Conservation (phyloP, 1,140 invertebrate species). For the Pseudomyrmex cubaensis region DNA sequence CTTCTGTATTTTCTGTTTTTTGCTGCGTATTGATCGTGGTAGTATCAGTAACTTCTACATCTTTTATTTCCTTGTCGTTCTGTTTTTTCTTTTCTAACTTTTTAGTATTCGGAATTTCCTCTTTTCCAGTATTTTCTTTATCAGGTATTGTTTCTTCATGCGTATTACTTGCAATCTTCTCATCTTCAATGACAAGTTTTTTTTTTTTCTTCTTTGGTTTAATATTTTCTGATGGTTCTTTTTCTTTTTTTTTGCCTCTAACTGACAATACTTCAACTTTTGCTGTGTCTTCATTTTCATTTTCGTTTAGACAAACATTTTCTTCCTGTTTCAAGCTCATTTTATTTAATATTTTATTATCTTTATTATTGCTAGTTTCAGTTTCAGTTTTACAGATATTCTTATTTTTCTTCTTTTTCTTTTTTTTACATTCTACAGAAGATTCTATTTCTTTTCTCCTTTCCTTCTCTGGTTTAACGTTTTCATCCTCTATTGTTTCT, state of each 20-base stretch:
- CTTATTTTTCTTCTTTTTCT: slow-evolving; percentile 65
- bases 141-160: slow-evolving; percentile 31
- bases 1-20: slow-evolving; percentile 19
- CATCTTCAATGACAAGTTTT: slow-evolving; percentile 7
- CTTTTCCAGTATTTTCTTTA: slow-evolving; percentile 51
- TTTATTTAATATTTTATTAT: slow-evolving; percentile 25
- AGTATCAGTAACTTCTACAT: too few species aligned
- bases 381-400: slow-evolving; percentile 22
- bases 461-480: neutral
- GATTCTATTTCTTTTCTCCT: neutral
- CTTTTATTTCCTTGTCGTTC: slow-evolving; percentile 38
- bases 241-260: slow-evolving; percentile 22
- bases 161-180: neutral
- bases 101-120: slow-evolving; percentile 30
- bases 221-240: slow-evolving; percentile 26
- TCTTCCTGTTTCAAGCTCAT: slow-evolving; percentile 18
- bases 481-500: slow-evolving; percentile 4
- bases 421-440: slow-evolving; percentile 27
- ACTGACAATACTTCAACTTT: neutral
- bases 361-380: slow-evolving; percentile 6
- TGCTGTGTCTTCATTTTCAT: slow-evolving; percentile 11
- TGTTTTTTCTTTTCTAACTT: slow-evolving; percentile 44
- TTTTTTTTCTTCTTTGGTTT: slow-evolving; percentile 50
- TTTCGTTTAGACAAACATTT: neutral
- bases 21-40: neutral